phyloP scores from a whole-genome alignment of 2,113 vertebrate species.

The Psittacara wagleri region DNA sequence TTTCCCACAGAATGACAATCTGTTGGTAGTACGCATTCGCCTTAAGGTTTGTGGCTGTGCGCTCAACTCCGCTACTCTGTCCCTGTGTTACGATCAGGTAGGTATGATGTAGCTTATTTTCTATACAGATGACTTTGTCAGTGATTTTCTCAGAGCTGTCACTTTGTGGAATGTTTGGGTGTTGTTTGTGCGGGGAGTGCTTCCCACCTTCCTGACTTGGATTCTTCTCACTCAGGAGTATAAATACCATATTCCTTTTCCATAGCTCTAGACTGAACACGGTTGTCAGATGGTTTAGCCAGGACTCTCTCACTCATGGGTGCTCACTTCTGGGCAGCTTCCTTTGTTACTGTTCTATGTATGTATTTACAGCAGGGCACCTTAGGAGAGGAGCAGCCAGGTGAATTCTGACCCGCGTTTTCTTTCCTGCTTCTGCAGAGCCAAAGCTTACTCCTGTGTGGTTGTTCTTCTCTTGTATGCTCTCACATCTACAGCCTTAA shows the following conservation, averaged over 20 bases:
- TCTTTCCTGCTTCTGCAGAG: background rate
- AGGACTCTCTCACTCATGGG: background rate
- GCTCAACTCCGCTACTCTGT: background rate
- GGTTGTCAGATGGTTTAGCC: background rate
- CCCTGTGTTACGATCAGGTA: background rate
- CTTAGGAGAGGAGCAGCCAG: background rate
- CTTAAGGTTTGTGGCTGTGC: background rate
- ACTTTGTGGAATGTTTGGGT: background rate
- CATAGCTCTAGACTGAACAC: background rate
- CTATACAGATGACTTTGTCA: background rate
- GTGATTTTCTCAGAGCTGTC: background rate
- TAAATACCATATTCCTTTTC: background rate
- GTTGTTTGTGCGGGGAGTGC: background rate
- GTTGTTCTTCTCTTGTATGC: background rate
- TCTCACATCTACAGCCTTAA: background rate
- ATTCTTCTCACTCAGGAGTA: background rate
- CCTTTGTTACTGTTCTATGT: background rate
- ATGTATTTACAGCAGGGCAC: background rate
- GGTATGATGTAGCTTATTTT: background rate
- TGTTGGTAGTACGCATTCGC: background rate
- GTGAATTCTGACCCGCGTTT: background rate
- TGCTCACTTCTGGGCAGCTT: background rate
- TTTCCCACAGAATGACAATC: background rate
- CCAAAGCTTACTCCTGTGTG: background rate
- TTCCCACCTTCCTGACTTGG: background rate